Percentiles rank a stretch among this genome's conserved stretches.
phyloP scores from a whole-genome alignment of 2,888 invertebrate genomes.

The Perithous albicinctus region DNA sequence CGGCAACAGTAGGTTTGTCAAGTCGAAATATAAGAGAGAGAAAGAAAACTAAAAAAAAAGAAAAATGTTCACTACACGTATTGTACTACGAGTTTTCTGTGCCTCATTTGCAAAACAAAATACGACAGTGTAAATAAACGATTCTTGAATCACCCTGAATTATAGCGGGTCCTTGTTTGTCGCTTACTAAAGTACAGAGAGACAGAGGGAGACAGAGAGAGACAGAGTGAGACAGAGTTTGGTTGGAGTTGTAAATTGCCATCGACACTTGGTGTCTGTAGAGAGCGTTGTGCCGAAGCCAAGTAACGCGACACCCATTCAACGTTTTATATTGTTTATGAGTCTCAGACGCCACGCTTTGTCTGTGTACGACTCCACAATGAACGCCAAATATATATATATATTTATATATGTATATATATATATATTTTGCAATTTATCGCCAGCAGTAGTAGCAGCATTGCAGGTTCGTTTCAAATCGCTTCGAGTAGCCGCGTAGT shows the following conservation, averaged over 20 bases:
- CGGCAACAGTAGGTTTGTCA: no score
- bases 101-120: conserved; percentile 2
- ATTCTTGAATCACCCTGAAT: conserved; percentile 35
- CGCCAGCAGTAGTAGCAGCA: conserved; percentile 23
- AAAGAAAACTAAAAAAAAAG: no score
- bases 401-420: no score
- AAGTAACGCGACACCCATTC: conserved; percentile 59
- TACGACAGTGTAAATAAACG: conserved; percentile 5
- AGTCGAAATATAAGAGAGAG: no score
- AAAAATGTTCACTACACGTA: background rate
- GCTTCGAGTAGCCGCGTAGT: background rate
- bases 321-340: conserved; percentile 69
- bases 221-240: no score
- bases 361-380: conserved; percentile 52
- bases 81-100: background rate
- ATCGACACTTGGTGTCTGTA: conserved; percentile 63
- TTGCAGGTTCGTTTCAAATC: background rate
- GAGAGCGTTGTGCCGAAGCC: conserved; percentile 20
- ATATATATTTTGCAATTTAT: conserved; percentile 62
- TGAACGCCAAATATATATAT: conserved; percentile 63
- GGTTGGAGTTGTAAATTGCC: conserved; percentile 65
- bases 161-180: conserved; percentile 52
- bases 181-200: conserved; percentile 6
- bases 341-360: conserved; percentile 61
- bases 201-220: no score